Percentiles rank a stretch among this genome's conserved stretches.
Evolutionary conservation across 2,113 vertebrate species (phyloP).

Genomic region (Climacteris rufus): DNA sequence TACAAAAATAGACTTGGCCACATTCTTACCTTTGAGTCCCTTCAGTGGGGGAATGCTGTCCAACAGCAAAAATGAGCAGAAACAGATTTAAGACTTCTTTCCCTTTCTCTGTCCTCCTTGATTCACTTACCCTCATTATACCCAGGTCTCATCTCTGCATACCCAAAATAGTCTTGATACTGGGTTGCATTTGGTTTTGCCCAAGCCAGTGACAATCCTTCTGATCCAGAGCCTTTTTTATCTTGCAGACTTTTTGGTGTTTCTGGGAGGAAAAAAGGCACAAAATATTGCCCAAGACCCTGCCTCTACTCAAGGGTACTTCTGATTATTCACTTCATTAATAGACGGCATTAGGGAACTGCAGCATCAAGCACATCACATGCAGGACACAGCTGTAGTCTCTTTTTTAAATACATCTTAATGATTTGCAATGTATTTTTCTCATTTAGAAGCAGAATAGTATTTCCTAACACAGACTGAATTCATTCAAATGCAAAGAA

Average conservation of each 20-base stretch:
- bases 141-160: neutral
- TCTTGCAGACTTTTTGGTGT: neutral
- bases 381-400: neutral
- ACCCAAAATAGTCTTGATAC: neutral
- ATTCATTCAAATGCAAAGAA: slow-evolving; percentile 52
- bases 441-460: slow-evolving; percentile 27
- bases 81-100: neutral
- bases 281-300: neutral
- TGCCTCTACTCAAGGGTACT: neutral
- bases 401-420: slow-evolving; percentile 5
- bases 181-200: neutral
- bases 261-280: neutral
- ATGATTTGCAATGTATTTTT: slow-evolving; percentile 12
- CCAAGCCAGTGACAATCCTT: neutral
- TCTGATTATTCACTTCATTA: slow-evolving; percentile 13
- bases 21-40: neutral
- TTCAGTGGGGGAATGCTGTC: neutral
- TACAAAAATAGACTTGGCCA: neutral
- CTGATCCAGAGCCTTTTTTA: neutral
- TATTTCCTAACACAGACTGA: neutral
- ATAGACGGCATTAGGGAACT: neutral
- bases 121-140: neutral
- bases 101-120: neutral
- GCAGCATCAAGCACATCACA: neutral
- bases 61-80: neutral